A percentile compares a stretch with the other conserved stretches of the same genome.
phyloP scores from a whole-genome alignment of 2,888 invertebrate species.

The Cosmopolites sordidus region DNA sequence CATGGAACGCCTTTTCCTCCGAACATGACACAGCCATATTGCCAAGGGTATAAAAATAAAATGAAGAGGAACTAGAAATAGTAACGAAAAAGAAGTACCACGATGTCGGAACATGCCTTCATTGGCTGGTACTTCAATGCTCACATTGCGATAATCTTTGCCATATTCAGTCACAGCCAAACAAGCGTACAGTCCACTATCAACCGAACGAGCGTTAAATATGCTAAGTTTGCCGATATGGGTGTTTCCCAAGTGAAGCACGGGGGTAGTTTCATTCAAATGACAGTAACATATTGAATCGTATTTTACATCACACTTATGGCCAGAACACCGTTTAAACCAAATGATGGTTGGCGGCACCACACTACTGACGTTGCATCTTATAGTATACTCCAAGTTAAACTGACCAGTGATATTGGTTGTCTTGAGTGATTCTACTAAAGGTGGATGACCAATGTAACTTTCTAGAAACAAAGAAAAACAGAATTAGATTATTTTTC shows the following conservation, averaged over 20 bases:
- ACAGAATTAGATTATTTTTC: no score
- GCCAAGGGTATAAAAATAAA: constrained; percentile 40
- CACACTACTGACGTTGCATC: constrained; percentile 43
- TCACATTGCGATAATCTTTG: constrained; percentile 38
- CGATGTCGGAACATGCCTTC: constrained; percentile 28
- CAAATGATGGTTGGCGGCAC: constrained; percentile 42
- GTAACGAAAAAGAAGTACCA: constrained; percentile 34
- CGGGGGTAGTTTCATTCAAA: constrained; percentile 32
- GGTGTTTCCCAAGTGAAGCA: constrained; percentile 35
- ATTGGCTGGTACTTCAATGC: constrained; percentile 34
- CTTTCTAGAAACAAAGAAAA: constrained; percentile 17
- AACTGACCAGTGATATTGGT: constrained; percentile 37
- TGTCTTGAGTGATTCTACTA: constrained; percentile 37
- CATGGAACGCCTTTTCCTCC: constrained; percentile 7
- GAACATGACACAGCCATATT: constrained; percentile 41
- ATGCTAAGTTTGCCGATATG: constrained; percentile 44
- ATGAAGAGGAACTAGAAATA: constrained; percentile 42
- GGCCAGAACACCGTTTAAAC: constrained; percentile 42
- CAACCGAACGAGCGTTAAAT: constrained; percentile 38
- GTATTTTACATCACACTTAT: constrained; percentile 39
- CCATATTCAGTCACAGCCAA: constrained; percentile 42
- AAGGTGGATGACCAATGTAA: constrained; percentile 36
- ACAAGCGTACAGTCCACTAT: constrained; percentile 44
- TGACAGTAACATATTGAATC: constrained; percentile 38
- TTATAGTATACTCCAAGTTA: constrained; percentile 41